Conservation (phyloP, 2,888 invertebrate genomes). For the Graphium colonna region DNA sequence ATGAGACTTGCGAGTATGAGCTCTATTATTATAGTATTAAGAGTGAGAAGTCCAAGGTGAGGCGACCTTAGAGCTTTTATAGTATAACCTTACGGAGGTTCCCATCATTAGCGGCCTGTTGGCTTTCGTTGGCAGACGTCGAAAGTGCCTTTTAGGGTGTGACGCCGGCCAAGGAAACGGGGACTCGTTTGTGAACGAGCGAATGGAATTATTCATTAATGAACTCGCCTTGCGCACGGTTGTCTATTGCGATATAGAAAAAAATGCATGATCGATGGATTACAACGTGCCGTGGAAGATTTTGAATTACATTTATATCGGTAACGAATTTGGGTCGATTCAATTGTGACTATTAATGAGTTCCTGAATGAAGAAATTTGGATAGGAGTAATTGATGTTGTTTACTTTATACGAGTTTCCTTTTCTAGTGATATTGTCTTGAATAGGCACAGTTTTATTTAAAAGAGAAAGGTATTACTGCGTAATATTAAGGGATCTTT, state of each 20-base stretch:
- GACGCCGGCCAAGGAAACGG: constrained; percentile 17
- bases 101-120: constrained; percentile 18
- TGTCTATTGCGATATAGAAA: constrained; percentile 10
- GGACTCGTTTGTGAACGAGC: constrained; percentile 17
- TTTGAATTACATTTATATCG: neutral
- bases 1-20: neutral
- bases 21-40: neutral
- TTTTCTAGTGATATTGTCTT: too few relatives aligned
- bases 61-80: constrained; percentile 10
- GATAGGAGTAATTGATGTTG: too few relatives aligned
- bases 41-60: neutral
- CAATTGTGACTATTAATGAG: too few relatives aligned
- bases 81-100: constrained; percentile 16
- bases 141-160: constrained; percentile 22
- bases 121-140: constrained; percentile 21
- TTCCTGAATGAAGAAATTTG: too few relatives aligned
- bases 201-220: constrained; percentile 19
- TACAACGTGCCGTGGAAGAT: neutral
- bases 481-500: too few relatives aligned
- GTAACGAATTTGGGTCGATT: too few relatives aligned
- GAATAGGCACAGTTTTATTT: too few relatives aligned
- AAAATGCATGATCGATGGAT: constrained; percentile 11
- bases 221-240: constrained; percentile 2
- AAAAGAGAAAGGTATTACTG: too few relatives aligned
- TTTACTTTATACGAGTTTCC: too few relatives aligned